Conservation (phyloP, 2,113 vertebrate genomes). For the Erythrocercus mccallii region DNA sequence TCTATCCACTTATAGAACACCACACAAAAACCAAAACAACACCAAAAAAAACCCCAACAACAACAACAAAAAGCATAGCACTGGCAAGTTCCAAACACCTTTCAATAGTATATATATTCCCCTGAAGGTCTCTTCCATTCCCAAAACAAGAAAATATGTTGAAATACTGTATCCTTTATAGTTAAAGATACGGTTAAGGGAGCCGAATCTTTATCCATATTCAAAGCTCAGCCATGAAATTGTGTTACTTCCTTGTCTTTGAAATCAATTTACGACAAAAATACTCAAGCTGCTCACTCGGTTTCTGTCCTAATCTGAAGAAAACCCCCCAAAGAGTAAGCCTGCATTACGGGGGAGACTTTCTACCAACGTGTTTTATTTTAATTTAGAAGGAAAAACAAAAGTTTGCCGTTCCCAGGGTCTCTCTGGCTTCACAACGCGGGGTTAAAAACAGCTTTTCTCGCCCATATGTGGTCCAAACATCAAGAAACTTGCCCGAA, state of each 20-base stretch:
- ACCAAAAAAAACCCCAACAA: fast-evolving
- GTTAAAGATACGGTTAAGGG: slow-evolving; percentile 58
- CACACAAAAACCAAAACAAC: not conserved
- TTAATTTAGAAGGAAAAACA: slow-evolving; percentile 64
- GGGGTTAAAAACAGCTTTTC: slow-evolving; percentile 36
- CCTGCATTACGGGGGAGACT: not conserved
- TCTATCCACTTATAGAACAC: not conserved
- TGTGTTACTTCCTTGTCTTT: slow-evolving; percentile 67
- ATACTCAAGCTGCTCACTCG: not conserved
- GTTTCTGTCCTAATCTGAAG: not conserved
- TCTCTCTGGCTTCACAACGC: slow-evolving; percentile 17
- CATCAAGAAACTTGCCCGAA: not conserved
- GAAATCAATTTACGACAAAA: slow-evolving; percentile 35
- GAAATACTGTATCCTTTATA: slow-evolving; percentile 30
- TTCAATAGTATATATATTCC: not conserved
- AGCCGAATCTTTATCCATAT: slow-evolving; percentile 61
- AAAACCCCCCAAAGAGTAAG: slow-evolving; percentile 43
- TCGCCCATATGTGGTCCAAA: not conserved
- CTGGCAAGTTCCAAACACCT: not conserved
- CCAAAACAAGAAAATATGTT: not conserved
- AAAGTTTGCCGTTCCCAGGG: slow-evolving; percentile 58
- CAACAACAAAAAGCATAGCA: not conserved
- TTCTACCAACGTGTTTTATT: slow-evolving; percentile 10
- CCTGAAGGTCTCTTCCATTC: not conserved
- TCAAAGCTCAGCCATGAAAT: slow-evolving; percentile 55